These are phyloP conservation scores for Mnemiopsis leidyi DNA, from an alignment of 37 sponge, comb jelly and placozoan species.

Conservation along the genomic window DNA sequence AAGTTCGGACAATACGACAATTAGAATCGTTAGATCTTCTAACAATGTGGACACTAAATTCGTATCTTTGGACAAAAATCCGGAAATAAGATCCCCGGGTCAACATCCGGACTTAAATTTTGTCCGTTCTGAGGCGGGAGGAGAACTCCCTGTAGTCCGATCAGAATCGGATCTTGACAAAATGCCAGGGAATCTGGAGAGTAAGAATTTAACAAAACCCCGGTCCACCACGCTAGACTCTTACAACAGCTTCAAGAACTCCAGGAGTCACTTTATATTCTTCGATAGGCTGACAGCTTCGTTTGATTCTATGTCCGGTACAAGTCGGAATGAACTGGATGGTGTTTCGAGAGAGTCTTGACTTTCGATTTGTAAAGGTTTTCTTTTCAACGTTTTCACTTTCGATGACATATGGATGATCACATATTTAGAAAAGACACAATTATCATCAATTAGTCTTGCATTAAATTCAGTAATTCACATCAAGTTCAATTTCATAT, in stretches of 20 bases:
- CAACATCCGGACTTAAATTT: neutral
- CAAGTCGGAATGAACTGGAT: neutral
- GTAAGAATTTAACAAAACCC: neutral
- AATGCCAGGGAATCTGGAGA: neutral
- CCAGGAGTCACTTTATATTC: constrained; percentile 10
- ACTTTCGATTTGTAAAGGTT: neutral
- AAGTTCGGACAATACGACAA: neutral
- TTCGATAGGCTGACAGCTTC: neutral
- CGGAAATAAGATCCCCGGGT: neutral
- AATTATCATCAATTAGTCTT: no score
- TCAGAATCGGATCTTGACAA: constrained; percentile 11
- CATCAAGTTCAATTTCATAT: no score
- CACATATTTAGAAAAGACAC: no score
- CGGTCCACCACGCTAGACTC: neutral
- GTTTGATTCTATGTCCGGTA: neutral
- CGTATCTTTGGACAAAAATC: neutral
- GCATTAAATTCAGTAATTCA: no score
- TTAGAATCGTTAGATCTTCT: no score
- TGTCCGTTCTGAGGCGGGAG: neutral
- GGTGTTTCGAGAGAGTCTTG: neutral
- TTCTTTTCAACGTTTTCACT: neutral
- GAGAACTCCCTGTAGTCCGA: neutral
- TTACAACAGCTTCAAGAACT: neutral
- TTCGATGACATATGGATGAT: no score
- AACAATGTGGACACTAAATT: neutral